Evolutionary conservation across 2,888 invertebrate genomes (phyloP), one percentile per base, ranked within the genome.

Genomic region (Gymnocheta viridis): DNA sequence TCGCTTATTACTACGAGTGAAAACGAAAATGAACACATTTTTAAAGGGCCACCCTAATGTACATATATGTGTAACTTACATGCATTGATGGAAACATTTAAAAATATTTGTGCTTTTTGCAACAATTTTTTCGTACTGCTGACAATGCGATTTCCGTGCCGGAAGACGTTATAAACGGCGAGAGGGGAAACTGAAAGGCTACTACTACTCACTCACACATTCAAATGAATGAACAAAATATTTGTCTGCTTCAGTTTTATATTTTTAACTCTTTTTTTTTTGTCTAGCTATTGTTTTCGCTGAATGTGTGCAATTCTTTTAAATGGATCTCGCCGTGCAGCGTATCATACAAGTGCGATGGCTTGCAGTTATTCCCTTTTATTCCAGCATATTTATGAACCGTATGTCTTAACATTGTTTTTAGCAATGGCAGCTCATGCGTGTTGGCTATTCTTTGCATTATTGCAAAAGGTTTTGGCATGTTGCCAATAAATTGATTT

Each of bases 401-500:
- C 76, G 35, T 77, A 72, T 76, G 70, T 54, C 70, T 72, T 44
- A 56, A 27, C 56, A 56, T 64, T 60, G 56, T 66, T 82, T 58
- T 49, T 41, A 69, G 66, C 73, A 76, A n/a, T 56, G 47, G 73
- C 51, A 79, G 73, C 73, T 77, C 79, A 83, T 85, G 79, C 82
- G 82, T 82, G 82, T 47, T 84, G 79, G 80, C 73, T 44, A 70
- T 77, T 73, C 77, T 64, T 74, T 51, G 54, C 49, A 44, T n/a
- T 49, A 60, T 67, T 78, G 73, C 60, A 78, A 76, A 85, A 62
- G 78, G 80, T 80, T 86, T 86, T 87, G 87, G 86, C 86, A 87
- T 85, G 60, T 83, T 86, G 87, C 86, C 87, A 87, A 88, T 86
- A 86, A 88, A 88, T 88, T 87, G 88, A 88, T 88, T 88, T 88